Evolutionary conservation across 2,113 vertebrate genomes (phyloP).

Genomic region (Cyprinus carpio): DNA sequence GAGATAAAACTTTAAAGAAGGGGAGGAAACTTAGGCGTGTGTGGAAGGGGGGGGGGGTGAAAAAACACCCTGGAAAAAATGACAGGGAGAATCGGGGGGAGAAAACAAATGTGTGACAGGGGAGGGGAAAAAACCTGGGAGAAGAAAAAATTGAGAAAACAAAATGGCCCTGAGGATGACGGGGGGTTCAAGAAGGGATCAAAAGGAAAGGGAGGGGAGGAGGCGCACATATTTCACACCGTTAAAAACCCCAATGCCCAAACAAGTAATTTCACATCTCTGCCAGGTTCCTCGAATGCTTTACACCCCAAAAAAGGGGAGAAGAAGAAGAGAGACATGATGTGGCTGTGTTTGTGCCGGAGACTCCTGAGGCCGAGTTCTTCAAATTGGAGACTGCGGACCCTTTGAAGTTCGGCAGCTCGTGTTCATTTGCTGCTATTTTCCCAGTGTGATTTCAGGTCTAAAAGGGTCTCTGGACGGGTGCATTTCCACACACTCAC

Average conservation of each 20-base stretch:
- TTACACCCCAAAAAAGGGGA: slow-evolving; percentile 62
- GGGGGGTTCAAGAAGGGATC: slow-evolving; percentile 43
- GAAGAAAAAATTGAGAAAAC: slow-evolving; percentile 35
- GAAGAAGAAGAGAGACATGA: slow-evolving; percentile 38
- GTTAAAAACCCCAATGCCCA: slow-evolving; percentile 71
- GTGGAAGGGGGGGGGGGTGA: slow-evolving; percentile 42
- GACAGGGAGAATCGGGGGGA: slow-evolving; percentile 11
- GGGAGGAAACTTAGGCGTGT: slow-evolving; percentile 43
- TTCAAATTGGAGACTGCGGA: slow-evolving; percentile 51
- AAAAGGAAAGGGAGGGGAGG: slow-evolving; percentile 48
- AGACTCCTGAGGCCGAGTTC: slow-evolving; percentile 47
- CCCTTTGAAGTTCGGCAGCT: slow-evolving; percentile 62
- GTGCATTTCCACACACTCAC: slow-evolving; percentile 11
- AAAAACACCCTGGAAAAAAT: slow-evolving; percentile 51
- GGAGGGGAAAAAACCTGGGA: slow-evolving; percentile 5
- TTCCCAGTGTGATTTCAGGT: slow-evolving; percentile 73
- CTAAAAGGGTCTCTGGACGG: slow-evolving; percentile 63
- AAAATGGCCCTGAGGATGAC: slow-evolving; percentile 41
- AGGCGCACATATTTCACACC: slow-evolving; percentile 70
- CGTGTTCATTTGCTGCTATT: slow-evolving; percentile 71
- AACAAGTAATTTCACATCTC: slow-evolving; percentile 71
- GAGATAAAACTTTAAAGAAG: slow-evolving; percentile 64
- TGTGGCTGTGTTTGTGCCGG: slow-evolving; percentile 50
- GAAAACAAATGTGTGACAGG: slow-evolving; percentile 34
- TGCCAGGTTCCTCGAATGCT: slow-evolving; percentile 61